A percentile compares a stretch with the other conserved stretches of the same genome.
These are phyloP conservation scores for Microtus californicus DNA, from an alignment of 2,797 vertebrate genomes.

Conservation along the genomic window DNA sequence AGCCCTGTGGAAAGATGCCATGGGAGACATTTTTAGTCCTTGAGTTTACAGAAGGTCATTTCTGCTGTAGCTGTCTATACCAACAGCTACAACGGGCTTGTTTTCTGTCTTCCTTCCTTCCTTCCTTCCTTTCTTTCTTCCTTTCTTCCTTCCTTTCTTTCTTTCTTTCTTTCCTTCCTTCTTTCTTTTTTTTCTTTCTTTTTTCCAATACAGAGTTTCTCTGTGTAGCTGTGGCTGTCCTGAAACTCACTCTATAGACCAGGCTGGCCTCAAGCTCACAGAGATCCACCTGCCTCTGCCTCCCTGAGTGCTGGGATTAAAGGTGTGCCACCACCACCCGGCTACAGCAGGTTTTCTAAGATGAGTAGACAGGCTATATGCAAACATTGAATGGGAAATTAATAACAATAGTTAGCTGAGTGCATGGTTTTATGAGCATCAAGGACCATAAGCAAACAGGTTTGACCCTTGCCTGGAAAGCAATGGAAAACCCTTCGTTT, in stretches of 20 bases:
- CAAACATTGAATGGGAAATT: slow-evolving; percentile 5
- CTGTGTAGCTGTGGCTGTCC: no score
- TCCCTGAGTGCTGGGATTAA: no score
- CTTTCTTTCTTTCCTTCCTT: accelerated
- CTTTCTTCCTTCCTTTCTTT: no score
- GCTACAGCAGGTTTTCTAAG: background rate
- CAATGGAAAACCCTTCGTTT: background rate
- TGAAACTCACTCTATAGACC: no score
- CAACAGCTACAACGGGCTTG: background rate
- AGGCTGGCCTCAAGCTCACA: no score
- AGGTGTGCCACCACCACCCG: background rate
- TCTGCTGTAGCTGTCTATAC: background rate
- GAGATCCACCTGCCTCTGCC: no score
- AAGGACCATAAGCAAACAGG: background rate
- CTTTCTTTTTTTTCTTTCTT: no score
- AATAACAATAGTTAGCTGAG: background rate
- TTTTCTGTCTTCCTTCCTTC: accelerated
- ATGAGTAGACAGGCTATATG: background rate
- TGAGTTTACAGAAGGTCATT: slow-evolving; percentile 26
- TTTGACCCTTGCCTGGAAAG: background rate
- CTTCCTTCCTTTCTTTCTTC: accelerated
- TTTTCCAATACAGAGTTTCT: no score
- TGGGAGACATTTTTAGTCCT: slow-evolving; percentile 14
- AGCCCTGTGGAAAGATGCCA: background rate
- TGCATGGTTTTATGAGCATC: background rate